Conservation (phyloP, 2,113 vertebrate genomes). For the Hoplias malabaricus region DNA sequence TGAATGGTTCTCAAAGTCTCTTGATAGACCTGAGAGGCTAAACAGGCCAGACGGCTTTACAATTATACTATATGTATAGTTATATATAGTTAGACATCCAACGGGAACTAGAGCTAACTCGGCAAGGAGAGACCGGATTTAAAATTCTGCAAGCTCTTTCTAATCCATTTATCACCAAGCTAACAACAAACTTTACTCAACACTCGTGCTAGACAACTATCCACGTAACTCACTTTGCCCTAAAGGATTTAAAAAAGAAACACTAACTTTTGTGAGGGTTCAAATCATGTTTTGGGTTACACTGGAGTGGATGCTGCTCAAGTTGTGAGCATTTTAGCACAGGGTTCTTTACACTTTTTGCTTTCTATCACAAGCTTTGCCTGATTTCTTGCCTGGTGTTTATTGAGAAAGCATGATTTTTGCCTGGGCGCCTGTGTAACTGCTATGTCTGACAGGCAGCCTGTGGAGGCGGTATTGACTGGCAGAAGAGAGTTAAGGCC, state of each 20-base stretch:
- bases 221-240: neutral
- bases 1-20: neutral
- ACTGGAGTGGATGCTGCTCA: neutral
- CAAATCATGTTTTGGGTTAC: conserved; percentile 12
- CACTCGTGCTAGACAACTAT: neutral
- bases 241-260: neutral
- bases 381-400: conserved; percentile 11
- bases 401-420: conserved; percentile 11
- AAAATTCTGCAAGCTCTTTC: conserved; percentile 28
- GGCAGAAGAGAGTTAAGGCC: conserved; percentile 3
- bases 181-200: conserved; percentile 25
- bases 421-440: conserved; percentile 1
- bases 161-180: conserved; percentile 46
- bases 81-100: neutral
- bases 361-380: conserved; percentile 22
- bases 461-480: conserved; percentile 17
- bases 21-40: neutral
- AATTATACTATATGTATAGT: neutral
- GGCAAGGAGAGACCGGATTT: neutral
- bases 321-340: neutral
- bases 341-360: conserved; percentile 4
- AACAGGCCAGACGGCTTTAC: neutral
- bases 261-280: neutral
- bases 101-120: neutral
- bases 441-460: neutral